phyloP scores from a whole-genome alignment of 2,888 invertebrate genomes.

The Philereme transversata region DNA sequence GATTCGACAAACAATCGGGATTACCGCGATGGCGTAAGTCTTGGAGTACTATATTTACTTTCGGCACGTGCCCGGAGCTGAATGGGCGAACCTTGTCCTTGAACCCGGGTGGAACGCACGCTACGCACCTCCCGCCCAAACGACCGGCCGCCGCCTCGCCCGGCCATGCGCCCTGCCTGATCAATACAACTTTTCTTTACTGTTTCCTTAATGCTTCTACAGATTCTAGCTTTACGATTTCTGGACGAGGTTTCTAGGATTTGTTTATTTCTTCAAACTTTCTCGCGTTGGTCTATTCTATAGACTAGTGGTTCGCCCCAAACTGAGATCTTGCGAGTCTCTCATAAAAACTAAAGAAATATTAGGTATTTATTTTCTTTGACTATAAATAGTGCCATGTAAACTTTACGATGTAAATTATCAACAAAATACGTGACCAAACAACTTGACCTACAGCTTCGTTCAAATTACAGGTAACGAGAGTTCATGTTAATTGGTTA shows the following conservation, averaged over 20 bases:
- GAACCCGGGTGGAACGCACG: slow-evolving; percentile 76
- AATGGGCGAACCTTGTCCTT: slow-evolving; percentile 81
- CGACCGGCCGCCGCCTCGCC: slow-evolving; percentile 61
- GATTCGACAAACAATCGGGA: slow-evolving; percentile 43
- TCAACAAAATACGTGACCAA: too few species aligned
- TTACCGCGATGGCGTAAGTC: slow-evolving; percentile 67
- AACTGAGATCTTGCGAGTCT: too few species aligned
- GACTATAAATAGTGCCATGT: too few species aligned
- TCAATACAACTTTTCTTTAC: slow-evolving; percentile 55
- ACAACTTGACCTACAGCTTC: too few species aligned
- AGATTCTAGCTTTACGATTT: background rate
- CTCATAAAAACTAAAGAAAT: too few species aligned
- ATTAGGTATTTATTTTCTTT: too few species aligned
- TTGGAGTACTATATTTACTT: slow-evolving; percentile 80
- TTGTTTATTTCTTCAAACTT: too few species aligned
- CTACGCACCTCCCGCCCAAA: slow-evolving; percentile 76
- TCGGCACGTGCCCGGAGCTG: slow-evolving; percentile 78
- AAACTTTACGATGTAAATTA: too few species aligned
- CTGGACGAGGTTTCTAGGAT: background rate
- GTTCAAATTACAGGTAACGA: too few species aligned
- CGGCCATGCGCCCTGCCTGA: slow-evolving; percentile 54
- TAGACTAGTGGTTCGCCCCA: too few species aligned
- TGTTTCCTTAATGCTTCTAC: background rate
- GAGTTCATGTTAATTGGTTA: too few species aligned
- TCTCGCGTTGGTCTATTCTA: too few species aligned